Evolutionary conservation across 2,797 vertebrate genomes (phyloP).

Genomic region (Neomorphus geoffroyi): DNA sequence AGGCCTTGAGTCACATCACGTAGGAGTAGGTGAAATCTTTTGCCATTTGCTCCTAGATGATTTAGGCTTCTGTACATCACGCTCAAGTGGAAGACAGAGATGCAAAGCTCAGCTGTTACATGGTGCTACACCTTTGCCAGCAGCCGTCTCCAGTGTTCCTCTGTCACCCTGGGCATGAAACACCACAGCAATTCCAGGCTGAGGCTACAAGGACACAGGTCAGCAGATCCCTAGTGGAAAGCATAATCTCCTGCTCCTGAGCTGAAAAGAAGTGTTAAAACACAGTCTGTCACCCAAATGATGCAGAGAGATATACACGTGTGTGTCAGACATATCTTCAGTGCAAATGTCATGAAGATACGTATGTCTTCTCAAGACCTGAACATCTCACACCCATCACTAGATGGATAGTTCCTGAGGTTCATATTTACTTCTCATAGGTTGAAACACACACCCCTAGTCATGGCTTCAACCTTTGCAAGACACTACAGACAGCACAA

Average conservation of each 20-base stretch:
- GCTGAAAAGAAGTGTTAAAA: background rate
- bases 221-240: background rate
- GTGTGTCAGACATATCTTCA: background rate
- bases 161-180: background rate
- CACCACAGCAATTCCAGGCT: accelerated
- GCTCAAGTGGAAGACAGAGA: accelerated
- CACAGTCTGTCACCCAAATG: background rate
- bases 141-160: accelerated
- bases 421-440: background rate
- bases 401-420: background rate
- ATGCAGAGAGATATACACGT: background rate
- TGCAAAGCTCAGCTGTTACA: background rate
- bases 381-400: background rate
- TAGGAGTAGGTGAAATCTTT: background rate
- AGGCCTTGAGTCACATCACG: accelerated
- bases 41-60: background rate
- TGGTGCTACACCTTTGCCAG: background rate
- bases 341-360: background rate
- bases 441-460: background rate
- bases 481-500: background rate
- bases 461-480: background rate
- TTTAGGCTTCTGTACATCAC: background rate
- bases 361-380: background rate
- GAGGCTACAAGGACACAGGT: background rate
- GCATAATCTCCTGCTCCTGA: background rate